Evolutionary conservation across 2,113 vertebrate species (phyloP).

Genomic region (Gambusia affinis): DNA sequence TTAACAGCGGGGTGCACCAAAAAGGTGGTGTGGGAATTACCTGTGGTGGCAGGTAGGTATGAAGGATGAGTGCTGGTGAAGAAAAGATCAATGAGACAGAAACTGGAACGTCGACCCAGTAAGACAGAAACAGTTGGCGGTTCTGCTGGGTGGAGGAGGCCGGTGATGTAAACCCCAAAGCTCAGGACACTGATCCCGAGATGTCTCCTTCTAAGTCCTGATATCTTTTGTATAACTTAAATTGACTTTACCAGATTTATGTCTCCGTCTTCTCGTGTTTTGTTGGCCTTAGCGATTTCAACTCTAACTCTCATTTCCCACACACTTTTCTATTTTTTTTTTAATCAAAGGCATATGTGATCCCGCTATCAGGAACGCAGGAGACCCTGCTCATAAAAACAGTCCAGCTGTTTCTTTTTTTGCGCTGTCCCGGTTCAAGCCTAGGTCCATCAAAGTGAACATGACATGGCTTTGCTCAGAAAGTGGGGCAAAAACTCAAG

Average conservation of each 20-base stretch:
- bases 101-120: conserved; percentile 44
- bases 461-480: conserved; percentile 39
- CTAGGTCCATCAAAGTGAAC: conserved; percentile 37
- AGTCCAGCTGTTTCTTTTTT: conserved; percentile 44
- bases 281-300: conserved; percentile 58
- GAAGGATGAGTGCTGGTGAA: conserved; percentile 41
- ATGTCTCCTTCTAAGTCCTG: conserved; percentile 64
- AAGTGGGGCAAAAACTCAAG: conserved; percentile 36
- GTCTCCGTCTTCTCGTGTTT: conserved; percentile 65
- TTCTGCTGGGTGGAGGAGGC: conserved; percentile 15
- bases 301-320: conserved; percentile 67
- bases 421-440: conserved; percentile 37
- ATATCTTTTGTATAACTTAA: conserved; percentile 69
- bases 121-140: conserved; percentile 37
- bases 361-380: conserved; percentile 44
- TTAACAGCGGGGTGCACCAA: conserved; percentile 17
- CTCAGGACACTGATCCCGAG: conserved; percentile 51
- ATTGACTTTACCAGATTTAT: conserved; percentile 73
- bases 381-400: conserved; percentile 47
- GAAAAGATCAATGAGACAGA: conserved; percentile 70
- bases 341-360: conserved; percentile 76
- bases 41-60: conserved; percentile 48
- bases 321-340: conserved; percentile 10
- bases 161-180: conserved; percentile 41
- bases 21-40: conserved; percentile 48